A percentile compares a stretch with the other conserved stretches of the same genome.
Conservation (phyloP, 2,797 vertebrate species). For the Echeneis naucrates region DNA sequence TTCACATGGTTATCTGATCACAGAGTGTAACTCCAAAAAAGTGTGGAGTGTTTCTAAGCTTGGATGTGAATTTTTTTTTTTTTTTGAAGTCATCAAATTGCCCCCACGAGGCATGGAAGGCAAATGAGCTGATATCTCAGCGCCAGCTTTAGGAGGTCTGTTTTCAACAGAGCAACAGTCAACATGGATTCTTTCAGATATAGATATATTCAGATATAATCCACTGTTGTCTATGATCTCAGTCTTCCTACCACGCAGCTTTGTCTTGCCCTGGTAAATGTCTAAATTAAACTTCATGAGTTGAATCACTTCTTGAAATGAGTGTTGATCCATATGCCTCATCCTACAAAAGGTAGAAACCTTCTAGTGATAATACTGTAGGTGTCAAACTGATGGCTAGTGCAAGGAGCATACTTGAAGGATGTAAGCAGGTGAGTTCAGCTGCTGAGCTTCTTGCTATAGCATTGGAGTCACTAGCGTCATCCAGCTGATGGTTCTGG, state of each 20-base stretch:
- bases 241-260: neutral
- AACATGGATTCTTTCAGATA: conserved; percentile 37
- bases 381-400: conserved; percentile 59
- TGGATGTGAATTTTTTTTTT: no score
- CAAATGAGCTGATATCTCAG: conserved; percentile 48
- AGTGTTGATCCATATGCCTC: conserved; percentile 1
- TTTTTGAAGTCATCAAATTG: conserved; percentile 50
- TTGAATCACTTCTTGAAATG: conserved; percentile 30
- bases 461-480: conserved; percentile 76
- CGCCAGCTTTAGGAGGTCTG: conserved; percentile 25
- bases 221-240: conserved; percentile 33
- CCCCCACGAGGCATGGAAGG: conserved; percentile 37
- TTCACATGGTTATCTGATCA: conserved; percentile 44
- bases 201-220: conserved; percentile 34
- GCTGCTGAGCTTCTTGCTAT: conserved; percentile 73
- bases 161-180: conserved; percentile 38
- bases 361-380: neutral
- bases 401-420: conserved; percentile 51
- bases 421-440: conserved; percentile 15
- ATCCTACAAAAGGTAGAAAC: conserved; percentile 56
- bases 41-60: conserved; percentile 15
- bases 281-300: conserved; percentile 43
- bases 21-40: conserved; percentile 39
- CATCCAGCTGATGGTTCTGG: conserved; percentile 80
- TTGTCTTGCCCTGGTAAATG: conserved; percentile 40